phyloP scores from a whole-genome alignment of 2,888 invertebrate genomes.

The Standfussiana lucernea region DNA sequence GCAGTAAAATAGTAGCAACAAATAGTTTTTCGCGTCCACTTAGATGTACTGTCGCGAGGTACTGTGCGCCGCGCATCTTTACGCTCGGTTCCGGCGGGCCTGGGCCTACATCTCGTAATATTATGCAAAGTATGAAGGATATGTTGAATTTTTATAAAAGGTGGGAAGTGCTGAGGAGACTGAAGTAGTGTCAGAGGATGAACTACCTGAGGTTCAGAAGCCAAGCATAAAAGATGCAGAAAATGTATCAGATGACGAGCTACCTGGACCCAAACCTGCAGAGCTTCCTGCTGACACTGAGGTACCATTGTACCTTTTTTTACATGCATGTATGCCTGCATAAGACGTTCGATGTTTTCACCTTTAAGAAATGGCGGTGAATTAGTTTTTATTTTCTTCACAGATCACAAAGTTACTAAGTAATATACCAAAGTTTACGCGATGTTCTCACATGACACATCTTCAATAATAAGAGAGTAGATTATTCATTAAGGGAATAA shows the following conservation, averaged over 20 bases:
- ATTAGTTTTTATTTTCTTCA: not conserved
- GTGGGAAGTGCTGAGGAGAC: slow-evolving; percentile 93
- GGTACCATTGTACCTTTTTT: slow-evolving; percentile 69
- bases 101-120: not conserved
- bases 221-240: slow-evolving; percentile 96
- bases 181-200: slow-evolving; percentile 96
- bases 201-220: slow-evolving; percentile 93
- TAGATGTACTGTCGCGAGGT: not conserved
- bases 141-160: slow-evolving; percentile 68
- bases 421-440: not conserved
- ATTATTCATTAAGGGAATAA: not conserved
- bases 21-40: not conserved
- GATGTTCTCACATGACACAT: not conserved
- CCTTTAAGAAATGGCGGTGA: not conserved
- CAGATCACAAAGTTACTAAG: not conserved
- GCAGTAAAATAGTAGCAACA: not conserved
- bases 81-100: not conserved
- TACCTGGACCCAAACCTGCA: slow-evolving; percentile 93
- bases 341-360: not conserved
- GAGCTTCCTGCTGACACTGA: slow-evolving; percentile 94
- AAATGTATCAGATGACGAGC: slow-evolving; percentile 94
- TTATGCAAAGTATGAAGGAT: slow-evolving; percentile 15
- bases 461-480: not conserved
- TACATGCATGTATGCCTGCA: not conserved
- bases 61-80: not conserved